Evolutionary conservation across 2,888 invertebrate species (phyloP), one percentile per base, ranked within the genome.

Genomic region (Cephus pulcher): DNA sequence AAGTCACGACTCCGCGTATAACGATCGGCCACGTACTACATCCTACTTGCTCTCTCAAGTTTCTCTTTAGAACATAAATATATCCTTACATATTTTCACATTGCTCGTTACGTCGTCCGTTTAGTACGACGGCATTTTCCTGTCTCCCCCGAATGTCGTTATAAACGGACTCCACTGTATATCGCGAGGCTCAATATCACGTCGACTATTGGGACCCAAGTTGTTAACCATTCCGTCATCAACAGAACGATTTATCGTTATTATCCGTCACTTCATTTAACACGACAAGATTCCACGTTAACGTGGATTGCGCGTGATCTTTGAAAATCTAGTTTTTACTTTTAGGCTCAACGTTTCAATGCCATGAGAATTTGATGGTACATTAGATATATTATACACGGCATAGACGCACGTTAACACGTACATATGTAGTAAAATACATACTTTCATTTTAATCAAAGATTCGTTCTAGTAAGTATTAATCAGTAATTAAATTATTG

Each of bases 401-500:
- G 40, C 9, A 56, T 23, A 56, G 56, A 56, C 23, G 23, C 56
- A 56, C 56, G 56, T 56, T 56, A 23, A 56, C 15, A 56, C 56
- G 23, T 56, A 56, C 56, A 56, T 56, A 56, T 56, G 56, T 56
- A 56, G 56, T 56, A 9, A 56, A 9, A 56, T 56, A 56, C 56
- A 83, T 85, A 85, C 85, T 85, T 82, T 89, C 83, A 82, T 84
- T 83, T 87, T 87, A 85, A 89, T 89, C 89, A 89, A 88, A 90
- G 89, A 89, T 88, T 89, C 86, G 84, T 88, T 84, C 73, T 87
- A 85, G 83, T 80, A 85, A 87, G 81, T 85, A 84, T 86, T 86
- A 88, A 87, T 84, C 85, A 84, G 83, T 82, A 85, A 87, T 82
- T 90, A 90, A 90, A 89, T 90, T 90, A 90, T 89, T 89, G 81